A percentile compares a stretch with the other conserved stretches of the same genome.
Evolutionary conservation across 2,113 vertebrate species (phyloP).

Genomic region (Macroglossus sobrinus): DNA sequence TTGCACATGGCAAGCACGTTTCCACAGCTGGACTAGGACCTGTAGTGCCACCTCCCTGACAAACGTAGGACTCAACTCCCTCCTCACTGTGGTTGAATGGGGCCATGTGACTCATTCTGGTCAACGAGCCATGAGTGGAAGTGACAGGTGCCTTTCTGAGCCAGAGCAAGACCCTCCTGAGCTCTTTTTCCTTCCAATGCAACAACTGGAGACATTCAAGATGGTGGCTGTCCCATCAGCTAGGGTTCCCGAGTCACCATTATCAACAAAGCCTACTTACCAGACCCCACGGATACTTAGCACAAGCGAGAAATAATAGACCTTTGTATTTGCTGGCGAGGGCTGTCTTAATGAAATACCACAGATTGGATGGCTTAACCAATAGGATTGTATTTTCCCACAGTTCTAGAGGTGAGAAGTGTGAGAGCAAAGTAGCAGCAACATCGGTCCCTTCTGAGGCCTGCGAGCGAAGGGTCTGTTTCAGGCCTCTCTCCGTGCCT

Average conservation of each 20-base stretch:
- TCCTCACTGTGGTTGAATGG: not conserved
- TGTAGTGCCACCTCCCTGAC: not conserved
- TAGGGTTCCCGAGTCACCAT: not conserved
- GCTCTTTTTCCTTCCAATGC: not conserved
- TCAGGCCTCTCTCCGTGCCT: not conserved
- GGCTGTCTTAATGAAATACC: no score
- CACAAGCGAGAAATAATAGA: not conserved
- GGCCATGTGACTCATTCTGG: not conserved
- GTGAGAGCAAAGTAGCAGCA: not conserved
- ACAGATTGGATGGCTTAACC: not conserved
- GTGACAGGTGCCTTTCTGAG: not conserved
- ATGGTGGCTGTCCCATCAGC: not conserved
- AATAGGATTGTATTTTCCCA: not conserved
- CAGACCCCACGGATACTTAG: not conserved
- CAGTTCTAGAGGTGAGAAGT: not conserved
- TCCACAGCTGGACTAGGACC: not conserved
- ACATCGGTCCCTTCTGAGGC: fast-evolving
- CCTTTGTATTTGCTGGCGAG: not conserved
- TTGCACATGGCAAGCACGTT: not conserved
- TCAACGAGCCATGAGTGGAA: not conserved
- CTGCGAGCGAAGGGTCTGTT: not conserved
- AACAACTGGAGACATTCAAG: not conserved
- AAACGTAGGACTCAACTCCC: not conserved
- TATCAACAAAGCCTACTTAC: not conserved
- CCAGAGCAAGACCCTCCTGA: not conserved